These are phyloP conservation scores for Biston stratarius DNA, from an alignment of 2,888 invertebrate species.

Conservation along the genomic window DNA sequence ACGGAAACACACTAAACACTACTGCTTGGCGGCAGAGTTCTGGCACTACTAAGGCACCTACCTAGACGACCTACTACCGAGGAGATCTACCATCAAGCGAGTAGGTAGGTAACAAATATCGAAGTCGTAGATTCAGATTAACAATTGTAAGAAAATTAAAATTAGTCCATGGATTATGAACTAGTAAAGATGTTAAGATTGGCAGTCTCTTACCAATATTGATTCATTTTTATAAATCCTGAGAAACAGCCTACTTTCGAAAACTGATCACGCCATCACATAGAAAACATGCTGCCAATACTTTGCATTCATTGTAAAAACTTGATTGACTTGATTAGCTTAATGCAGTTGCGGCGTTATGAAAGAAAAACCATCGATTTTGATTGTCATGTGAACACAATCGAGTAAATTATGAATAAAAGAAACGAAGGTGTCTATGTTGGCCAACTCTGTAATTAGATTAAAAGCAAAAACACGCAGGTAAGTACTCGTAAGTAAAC, in stretches of 20 bases:
- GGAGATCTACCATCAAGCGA: too few species aligned
- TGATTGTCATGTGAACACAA: slow-evolving; percentile 71
- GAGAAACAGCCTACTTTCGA: not conserved
- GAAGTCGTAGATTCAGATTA: too few species aligned
- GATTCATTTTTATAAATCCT: not conserved
- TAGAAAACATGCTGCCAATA: not conserved
- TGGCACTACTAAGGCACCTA: too few species aligned
- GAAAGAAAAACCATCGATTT: slow-evolving; percentile 55
- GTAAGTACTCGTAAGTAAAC: slow-evolving; percentile 48
- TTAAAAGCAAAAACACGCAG: slow-evolving; percentile 46
- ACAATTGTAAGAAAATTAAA: too few species aligned
- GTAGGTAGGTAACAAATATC: too few species aligned
- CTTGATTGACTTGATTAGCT: slow-evolving; percentile 44
- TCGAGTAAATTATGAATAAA: slow-evolving; percentile 4
- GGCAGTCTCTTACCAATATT: too few species aligned
- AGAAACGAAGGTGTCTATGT: slow-evolving; percentile 28
- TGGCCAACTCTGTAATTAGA: slow-evolving; percentile 50
- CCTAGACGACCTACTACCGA: too few species aligned
- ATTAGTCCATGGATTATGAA: too few species aligned
- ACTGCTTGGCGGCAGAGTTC: too few species aligned
- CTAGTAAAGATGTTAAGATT: too few species aligned
- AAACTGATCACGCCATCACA: not conserved
- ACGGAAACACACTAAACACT: too few species aligned
- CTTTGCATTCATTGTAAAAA: slow-evolving; percentile 30
- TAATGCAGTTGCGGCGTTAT: slow-evolving; percentile 43